Percentiles rank a stretch among this genome's conserved stretches.
These are phyloP conservation scores for Melanophora roralis DNA, from an alignment of 2,888 invertebrate genomes.

Conservation along the genomic window DNA sequence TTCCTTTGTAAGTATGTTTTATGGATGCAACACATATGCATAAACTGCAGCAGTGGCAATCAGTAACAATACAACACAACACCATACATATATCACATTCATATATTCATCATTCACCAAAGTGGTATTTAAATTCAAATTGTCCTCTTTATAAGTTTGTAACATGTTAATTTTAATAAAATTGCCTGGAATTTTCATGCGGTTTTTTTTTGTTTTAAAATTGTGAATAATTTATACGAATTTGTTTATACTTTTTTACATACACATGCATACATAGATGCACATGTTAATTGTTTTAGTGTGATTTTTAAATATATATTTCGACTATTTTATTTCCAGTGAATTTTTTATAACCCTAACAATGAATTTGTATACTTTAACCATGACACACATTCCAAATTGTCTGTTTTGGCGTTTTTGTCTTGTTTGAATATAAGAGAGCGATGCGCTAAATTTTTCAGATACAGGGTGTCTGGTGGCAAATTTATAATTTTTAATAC, in stretches of 20 bases:
- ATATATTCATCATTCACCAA: background rate
- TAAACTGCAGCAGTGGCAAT: slow-evolving; percentile 22
- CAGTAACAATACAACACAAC: background rate
- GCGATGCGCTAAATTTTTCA: slow-evolving; percentile 2
- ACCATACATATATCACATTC: background rate
- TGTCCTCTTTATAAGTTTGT: background rate
- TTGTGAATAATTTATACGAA: background rate
- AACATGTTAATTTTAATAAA: slow-evolving; percentile 15
- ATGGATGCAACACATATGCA: slow-evolving; percentile 20
- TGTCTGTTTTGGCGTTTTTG: slow-evolving; percentile 27
- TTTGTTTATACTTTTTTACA: no score
- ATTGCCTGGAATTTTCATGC: background rate
- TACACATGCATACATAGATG: background rate
- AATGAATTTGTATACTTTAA: slow-evolving; percentile 36
- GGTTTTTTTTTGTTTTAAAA: background rate
- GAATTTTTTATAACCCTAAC: background rate
- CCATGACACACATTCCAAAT: slow-evolving; percentile 50
- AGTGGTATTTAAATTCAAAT: slow-evolving; percentile 26
- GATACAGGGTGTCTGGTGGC: no score
- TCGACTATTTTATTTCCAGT: background rate
- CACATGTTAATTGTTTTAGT: background rate
- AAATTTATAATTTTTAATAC: no score
- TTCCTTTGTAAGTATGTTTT: background rate
- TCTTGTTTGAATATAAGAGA: no score
- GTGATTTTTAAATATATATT: background rate